Evolutionary conservation across 1,140 invertebrate genomes (phyloP).

Genomic region (Triops cancriformis): DNA sequence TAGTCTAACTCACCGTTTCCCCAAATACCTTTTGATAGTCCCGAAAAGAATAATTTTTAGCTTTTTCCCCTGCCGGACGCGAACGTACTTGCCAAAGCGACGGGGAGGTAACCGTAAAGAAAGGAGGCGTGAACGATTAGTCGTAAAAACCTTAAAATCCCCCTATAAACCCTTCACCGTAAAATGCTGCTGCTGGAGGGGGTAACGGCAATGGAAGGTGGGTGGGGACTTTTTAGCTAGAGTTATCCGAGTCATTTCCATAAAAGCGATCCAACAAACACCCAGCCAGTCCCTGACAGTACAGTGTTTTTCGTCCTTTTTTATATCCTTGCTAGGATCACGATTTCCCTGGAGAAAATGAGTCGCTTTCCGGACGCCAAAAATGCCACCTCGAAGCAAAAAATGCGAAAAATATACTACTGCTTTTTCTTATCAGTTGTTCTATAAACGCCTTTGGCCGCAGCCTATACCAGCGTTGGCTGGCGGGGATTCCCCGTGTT

Average conservation of each 20-base stretch:
- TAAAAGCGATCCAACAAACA: not conserved
- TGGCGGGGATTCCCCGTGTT: not conserved
- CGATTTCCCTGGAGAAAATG: conserved; percentile 13
- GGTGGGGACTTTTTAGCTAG: not conserved
- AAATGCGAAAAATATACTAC: not conserved
- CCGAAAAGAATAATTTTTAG: no score
- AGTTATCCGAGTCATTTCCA: not conserved
- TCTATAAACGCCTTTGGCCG: not conserved
- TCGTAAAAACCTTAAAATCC: not conserved
- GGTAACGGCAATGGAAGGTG: not conserved
- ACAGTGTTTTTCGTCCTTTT: not conserved
- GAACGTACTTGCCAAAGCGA: no score
- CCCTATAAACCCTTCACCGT: not conserved
- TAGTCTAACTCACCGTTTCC: no score
- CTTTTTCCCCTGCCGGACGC: no score
- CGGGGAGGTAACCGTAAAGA: not conserved
- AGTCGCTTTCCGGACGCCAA: not conserved
- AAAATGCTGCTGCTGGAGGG: not conserved
- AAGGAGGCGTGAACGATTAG: not conserved
- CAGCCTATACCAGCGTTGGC: not conserved
- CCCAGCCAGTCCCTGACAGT: not conserved
- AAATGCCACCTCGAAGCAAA: not conserved
- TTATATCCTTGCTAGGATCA: not conserved
- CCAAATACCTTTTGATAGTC: no score
- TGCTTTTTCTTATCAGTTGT: not conserved